phyloP scores from a whole-genome alignment of 2,888 invertebrate species.

The Chrysolina oricalcia region DNA sequence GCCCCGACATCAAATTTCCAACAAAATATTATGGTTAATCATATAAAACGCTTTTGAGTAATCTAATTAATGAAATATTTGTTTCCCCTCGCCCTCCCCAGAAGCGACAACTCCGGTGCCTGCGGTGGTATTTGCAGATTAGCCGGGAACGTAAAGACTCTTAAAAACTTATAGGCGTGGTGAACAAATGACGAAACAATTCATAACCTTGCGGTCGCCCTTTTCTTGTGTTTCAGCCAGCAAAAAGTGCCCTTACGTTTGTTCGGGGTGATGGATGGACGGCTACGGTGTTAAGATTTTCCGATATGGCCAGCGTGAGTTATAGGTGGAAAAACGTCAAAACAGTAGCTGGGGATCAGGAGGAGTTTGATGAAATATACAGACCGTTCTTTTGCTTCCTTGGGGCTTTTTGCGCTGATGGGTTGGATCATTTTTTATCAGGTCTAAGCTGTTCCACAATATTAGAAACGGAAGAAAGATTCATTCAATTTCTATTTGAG shows the following conservation, averaged over 20 bases:
- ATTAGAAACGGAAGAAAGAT: too few relatives aligned
- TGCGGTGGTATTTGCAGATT: slow-evolving; percentile 44
- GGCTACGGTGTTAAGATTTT: slow-evolving; percentile 53
- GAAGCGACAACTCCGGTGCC: slow-evolving; percentile 22
- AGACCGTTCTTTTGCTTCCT: slow-evolving; percentile 29
- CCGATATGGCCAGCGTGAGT: slow-evolving; percentile 49
- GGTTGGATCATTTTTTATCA: slow-evolving; percentile 26
- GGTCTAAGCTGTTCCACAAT: background rate
- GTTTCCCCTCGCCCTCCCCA: too few relatives aligned
- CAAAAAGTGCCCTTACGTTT: slow-evolving; percentile 48
- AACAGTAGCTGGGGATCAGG: slow-evolving; percentile 42
- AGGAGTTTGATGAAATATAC: slow-evolving; percentile 42
- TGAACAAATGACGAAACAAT: slow-evolving; percentile 55
- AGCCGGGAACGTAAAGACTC: slow-evolving; percentile 45
- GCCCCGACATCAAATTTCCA: too few relatives aligned
- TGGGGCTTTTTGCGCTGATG: slow-evolving; percentile 24
- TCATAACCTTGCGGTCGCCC: slow-evolving; percentile 43
- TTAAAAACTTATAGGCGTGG: slow-evolving; percentile 56
- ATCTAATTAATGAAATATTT: too few relatives aligned
- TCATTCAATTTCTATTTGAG: too few relatives aligned
- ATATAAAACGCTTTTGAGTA: too few relatives aligned
- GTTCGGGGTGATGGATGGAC: slow-evolving; percentile 49
- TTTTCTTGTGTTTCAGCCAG: slow-evolving; percentile 34
- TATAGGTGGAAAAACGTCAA: slow-evolving; percentile 49
- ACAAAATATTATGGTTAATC: too few relatives aligned